These are phyloP conservation scores for Sinodicranocentrus sp. DNA, from an alignment of 2,888 invertebrate species.

Conservation along the genomic window DNA sequence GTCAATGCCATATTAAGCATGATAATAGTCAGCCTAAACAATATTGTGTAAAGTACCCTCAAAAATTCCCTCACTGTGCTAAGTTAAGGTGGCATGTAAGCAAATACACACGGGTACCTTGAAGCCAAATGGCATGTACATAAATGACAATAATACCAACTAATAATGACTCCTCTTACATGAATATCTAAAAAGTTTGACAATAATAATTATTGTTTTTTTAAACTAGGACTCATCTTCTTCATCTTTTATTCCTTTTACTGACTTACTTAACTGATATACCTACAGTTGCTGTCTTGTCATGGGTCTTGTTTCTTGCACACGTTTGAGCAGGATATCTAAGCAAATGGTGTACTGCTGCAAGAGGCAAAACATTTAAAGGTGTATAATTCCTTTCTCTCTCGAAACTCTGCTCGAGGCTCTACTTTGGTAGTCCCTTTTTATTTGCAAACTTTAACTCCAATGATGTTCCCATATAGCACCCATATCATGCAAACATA, in stretches of 20 bases:
- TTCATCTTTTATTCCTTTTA: conserved; percentile 31
- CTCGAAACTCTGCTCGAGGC: conserved; percentile 55
- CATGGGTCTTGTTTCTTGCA: no score
- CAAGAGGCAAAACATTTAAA: no score
- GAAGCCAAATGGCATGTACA: conserved; percentile 17
- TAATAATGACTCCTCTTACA: conserved; percentile 19
- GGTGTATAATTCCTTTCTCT: conserved; percentile 38
- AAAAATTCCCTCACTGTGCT: not conserved
- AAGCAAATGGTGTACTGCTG: no score
- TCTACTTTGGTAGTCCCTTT: not conserved
- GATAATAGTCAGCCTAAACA: not conserved
- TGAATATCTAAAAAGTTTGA: conserved; percentile 27
- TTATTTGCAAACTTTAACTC: not conserved
- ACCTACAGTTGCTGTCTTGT: not conserved
- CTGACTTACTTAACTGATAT: conserved; percentile 6
- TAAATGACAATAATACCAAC: conserved; percentile 5
- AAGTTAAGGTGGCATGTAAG: not conserved
- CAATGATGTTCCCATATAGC: not conserved
- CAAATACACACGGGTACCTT: not conserved
- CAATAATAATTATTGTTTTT: conserved; percentile 54
- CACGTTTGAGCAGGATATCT: no score
- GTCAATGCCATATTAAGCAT: conserved; percentile 18
- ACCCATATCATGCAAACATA: not conserved
- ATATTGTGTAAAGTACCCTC: conserved; percentile 13
- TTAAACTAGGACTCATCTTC: conserved; percentile 49